Base-by-base conservation (phyloP, 1,140 invertebrate genomes). In the Zaprionus inermis region DNA sequence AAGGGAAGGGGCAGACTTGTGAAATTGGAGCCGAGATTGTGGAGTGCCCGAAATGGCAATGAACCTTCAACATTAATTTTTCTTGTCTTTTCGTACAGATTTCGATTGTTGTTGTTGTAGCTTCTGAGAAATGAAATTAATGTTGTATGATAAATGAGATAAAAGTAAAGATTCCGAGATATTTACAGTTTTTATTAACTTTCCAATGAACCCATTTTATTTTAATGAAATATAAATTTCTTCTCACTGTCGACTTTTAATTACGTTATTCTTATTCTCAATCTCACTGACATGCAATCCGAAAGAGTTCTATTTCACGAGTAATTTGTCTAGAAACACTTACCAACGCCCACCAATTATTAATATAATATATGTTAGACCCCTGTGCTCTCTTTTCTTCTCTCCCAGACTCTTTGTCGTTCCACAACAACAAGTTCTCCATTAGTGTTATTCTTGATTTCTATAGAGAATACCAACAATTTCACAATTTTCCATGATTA, bases 401-500 rank as follows among this genome's bases (percentile, higher is more conserved):
- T 34, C 59, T n/a, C 28, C 30, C 38, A 16, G 11, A 24, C 16
- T 22, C 2, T 5, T 18, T 16, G 28, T 14, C 16, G 34, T 56
- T 66, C 63, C 52, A 56, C 24, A 20, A 28, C 51, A 56, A 56
- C 34, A 66, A 46, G 14, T 66, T 41, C 34, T 30, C n/a, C 16
- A 24, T 56, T 32, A 44, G 22, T 44, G 24, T 28, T 28, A 5
- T 66, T 66, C 51, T 56, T 36, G 3, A 41, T 46, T 77, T 78
- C 52, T 54, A 59, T 55, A 59, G 51, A 59, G 51, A 36, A 65
- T 44, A 30, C 34, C 49, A 38, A 41, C 57, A 73, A 79, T 69
- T 68, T 78, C 41, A 78, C 57, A 66, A 78, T 78, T 78, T 59
- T 67, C 41, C 70, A 57, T 79, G 52, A 79, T 79, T 79, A 79